Percentiles rank a stretch among this genome's conserved stretches.
Conservation (phyloP, 2,888 invertebrate species). For the Trimorus sp. region DNA sequence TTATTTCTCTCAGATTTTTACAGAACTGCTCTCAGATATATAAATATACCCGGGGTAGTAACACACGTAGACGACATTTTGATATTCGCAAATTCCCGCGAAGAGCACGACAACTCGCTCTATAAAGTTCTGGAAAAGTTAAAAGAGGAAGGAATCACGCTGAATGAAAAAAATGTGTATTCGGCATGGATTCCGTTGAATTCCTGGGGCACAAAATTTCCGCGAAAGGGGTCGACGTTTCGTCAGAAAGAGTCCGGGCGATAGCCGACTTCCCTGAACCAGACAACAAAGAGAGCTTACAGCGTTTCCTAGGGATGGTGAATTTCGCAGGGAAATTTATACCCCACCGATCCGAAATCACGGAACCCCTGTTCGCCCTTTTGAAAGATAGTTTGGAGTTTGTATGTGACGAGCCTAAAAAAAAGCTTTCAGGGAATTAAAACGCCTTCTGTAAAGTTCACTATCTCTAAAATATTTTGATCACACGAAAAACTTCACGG, state of each 20-base stretch:
- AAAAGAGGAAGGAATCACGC: conserved; percentile 64
- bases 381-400: conserved; percentile 63
- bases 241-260: conserved; percentile 60
- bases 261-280: conserved; percentile 66
- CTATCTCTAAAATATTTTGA: conserved; percentile 75
- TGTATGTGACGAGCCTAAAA: conserved; percentile 67
- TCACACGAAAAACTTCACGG: conserved; percentile 55
- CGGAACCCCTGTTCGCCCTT: conserved; percentile 66
- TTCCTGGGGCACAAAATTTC: conserved; percentile 71
- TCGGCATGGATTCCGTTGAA: conserved; percentile 64
- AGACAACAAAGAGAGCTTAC: conserved; percentile 63
- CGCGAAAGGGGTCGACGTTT: conserved; percentile 57
- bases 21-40: conserved; percentile 41
- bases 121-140: too few species aligned
- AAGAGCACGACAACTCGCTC: too few species aligned
- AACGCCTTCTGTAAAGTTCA: conserved; percentile 68
- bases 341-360: conserved; percentile 67
- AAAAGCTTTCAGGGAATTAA: conserved; percentile 71
- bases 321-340: conserved; percentile 68
- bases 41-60: conserved; percentile 20
- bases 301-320: conserved; percentile 67
- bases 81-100: too few species aligned
- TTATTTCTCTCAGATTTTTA: conserved; percentile 48
- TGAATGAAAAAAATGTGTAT: conserved; percentile 72
- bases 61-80: conserved; percentile 61